Evolutionary conservation across 1,140 invertebrate species (phyloP), one percentile per base, ranked within the genome.

Genomic region (Panagrolaimus sp.): DNA sequence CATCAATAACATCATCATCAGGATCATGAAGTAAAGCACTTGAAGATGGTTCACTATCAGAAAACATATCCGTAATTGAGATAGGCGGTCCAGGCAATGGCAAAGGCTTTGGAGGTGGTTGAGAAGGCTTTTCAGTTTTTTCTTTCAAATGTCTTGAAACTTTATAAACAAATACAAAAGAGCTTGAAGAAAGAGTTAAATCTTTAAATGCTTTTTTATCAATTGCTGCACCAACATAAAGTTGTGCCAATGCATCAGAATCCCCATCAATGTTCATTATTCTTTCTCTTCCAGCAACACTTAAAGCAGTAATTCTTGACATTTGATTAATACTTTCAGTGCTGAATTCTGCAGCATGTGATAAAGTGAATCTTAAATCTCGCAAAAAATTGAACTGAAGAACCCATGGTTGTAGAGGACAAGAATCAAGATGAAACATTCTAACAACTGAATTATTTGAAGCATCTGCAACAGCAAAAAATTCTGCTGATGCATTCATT

Each of bases 401-500:
- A 9, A 25, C 20, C 4, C 11, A 27, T 2, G 51, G 20, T 11
- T 25, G 20, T 2, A 57, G 11, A 2, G 51, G 51, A 20, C 20
- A 20, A 11, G 51, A 57, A 57, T 57, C 51, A 11, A 57, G 51
- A 57, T 57, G 51, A 11, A 57, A 20, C 51, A 57, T 3, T 11
- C 51, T 13, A 57, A 57, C 27, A 20, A 25, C 20, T 11, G 27
- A 25, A 57, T 57, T 25, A 57, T 57, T 57, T 27, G 51, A 57
- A 11, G 20, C 14, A 5, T 20, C 20, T 57, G 20, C 51, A 57
- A 20, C 20, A 2, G 51, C 51, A 8, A 25, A 27, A 27, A 57
- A 57, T 27, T 57, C 51, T 20, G 51, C 51, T 13, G 51, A 57
- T 2, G 27, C 51, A 25, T 57, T 57, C 20, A 57, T 25, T 11